A percentile compares a stretch with the other conserved stretches of the same genome.
Evolutionary conservation across 2,113 vertebrate species (phyloP).

Genomic region (Phainopepla nitens): DNA sequence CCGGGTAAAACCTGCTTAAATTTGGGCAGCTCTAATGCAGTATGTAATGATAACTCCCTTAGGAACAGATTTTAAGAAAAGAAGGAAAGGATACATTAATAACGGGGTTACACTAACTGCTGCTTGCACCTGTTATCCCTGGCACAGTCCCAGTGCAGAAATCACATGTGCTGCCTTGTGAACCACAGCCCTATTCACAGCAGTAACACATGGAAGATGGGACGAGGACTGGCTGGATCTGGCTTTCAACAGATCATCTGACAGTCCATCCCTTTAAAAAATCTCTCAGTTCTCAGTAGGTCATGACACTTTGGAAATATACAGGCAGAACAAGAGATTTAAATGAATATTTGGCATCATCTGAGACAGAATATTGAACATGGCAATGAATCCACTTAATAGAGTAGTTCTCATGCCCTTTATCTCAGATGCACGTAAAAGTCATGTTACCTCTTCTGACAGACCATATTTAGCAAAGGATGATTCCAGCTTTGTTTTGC

Average conservation of each 20-base stretch:
- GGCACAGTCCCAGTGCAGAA: background rate
- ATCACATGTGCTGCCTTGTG: conserved; percentile 17
- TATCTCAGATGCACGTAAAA: background rate
- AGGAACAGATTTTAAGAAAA: background rate
- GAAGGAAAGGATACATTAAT: background rate
- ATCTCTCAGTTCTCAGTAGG: background rate
- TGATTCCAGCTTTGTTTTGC: background rate
- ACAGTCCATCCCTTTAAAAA: background rate
- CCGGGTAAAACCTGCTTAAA: background rate
- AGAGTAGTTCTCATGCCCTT: background rate
- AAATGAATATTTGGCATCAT: background rate
- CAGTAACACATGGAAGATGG: background rate
- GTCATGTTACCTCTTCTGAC: background rate
- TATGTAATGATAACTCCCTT: background rate
- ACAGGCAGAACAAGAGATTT: background rate
- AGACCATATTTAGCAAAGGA: background rate
- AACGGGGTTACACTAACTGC: background rate
- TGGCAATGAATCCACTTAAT: background rate
- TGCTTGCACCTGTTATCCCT: background rate
- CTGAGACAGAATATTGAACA: background rate
- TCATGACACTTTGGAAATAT: background rate
- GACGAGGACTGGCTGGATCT: background rate
- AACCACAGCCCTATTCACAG: background rate
- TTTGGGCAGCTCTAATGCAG: background rate
- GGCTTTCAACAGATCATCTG: background rate